Conservation (phyloP, 1,140 invertebrate species). For the Philotrypesis tridentata region DNA sequence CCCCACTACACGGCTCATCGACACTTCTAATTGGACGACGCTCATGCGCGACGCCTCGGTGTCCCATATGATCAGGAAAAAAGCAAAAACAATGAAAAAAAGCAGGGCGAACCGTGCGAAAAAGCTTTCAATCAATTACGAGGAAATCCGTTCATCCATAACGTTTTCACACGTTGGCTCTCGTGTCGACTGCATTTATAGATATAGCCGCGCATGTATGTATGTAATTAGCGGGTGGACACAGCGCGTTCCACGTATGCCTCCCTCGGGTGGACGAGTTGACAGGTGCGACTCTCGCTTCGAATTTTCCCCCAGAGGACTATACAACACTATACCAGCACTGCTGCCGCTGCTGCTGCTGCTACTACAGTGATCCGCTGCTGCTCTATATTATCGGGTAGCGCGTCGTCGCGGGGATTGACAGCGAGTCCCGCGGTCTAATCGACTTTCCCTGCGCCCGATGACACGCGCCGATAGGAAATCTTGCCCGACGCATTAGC, state of each 20-base stretch:
- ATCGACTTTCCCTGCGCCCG: neutral
- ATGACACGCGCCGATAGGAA: neutral
- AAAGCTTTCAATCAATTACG: constrained; percentile 8
- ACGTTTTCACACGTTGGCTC: neutral
- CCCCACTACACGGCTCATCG: too few relatives aligned
- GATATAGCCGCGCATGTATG: neutral
- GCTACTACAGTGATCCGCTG: neutral
- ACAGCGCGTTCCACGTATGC: neutral
- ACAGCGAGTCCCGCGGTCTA: neutral
- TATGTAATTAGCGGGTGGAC: neutral
- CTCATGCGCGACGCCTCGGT: too few relatives aligned
- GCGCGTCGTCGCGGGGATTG: neutral
- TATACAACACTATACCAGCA: too few relatives aligned
- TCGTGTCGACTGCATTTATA: neutral
- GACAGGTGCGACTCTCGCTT: neutral
- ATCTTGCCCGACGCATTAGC: neutral
- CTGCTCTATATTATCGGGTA: neutral
- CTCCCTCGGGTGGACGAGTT: neutral
- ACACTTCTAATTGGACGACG: too few relatives aligned
- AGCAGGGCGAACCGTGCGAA: neutral
- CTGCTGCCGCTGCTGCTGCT: neutral
- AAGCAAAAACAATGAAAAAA: too few relatives aligned
- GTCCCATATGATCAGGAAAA: too few relatives aligned
- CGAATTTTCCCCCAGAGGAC: neutral
- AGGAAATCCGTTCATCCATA: neutral